A percentile compares a stretch with the other conserved stretches of the same genome.
These are phyloP conservation scores for Amphilophus citrinellus DNA, from an alignment of 2,113 vertebrate genomes.

Conservation along the genomic window DNA sequence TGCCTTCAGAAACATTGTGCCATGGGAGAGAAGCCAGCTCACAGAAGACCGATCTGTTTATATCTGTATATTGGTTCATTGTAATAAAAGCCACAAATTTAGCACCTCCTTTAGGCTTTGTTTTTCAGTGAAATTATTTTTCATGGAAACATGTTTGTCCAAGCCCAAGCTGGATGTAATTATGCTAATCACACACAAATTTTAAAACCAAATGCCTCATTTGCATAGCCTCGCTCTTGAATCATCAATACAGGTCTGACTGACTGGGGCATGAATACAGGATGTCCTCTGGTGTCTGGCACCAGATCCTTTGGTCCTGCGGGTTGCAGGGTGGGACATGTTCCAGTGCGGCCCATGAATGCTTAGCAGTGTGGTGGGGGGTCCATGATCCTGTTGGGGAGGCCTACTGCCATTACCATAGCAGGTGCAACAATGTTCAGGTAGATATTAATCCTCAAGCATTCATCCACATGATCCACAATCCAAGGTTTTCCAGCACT, in stretches of 20 bases:
- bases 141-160: neutral
- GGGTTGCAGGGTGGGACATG: neutral
- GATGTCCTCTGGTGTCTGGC: neutral
- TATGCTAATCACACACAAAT: constrained; percentile 1
- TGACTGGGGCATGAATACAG: neutral
- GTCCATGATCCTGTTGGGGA: neutral
- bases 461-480: neutral
- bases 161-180: neutral
- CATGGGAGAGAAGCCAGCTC: neutral
- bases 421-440: neutral
- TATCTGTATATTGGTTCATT: neutral
- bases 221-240: neutral
- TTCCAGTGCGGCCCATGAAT: neutral
- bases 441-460: neutral
- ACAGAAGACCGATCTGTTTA: neutral
- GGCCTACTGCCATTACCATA: neutral
- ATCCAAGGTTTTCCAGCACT: neutral
- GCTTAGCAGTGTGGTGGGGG: neutral
- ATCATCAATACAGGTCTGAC: neutral
- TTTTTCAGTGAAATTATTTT: neutral
- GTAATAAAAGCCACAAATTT: neutral
- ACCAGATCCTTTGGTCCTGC: neutral
- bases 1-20: neutral
- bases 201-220: neutral
- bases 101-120: neutral